Evolutionary conservation across 2,888 invertebrate genomes (phyloP), one percentile per base, ranked within the genome.

Genomic region (Lasius fuliginosus): DNA sequence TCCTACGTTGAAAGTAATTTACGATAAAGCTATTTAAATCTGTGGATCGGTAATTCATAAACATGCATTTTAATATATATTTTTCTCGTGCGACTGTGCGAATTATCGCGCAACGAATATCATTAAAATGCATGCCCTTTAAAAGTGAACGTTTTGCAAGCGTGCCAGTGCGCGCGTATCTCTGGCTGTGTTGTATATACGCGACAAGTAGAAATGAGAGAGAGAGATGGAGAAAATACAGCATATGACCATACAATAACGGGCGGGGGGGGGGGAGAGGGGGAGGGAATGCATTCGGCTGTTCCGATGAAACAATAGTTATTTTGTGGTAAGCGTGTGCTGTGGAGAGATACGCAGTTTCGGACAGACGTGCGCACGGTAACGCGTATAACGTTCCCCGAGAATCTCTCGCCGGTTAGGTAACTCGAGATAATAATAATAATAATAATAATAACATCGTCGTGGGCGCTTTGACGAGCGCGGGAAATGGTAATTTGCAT

Each of bases 221-320:
- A 49, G 1, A 49, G 18, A 42, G 11, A 42, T 36, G 36, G 53
- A 53, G 64, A 46, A 85, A n/a, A n/a, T 18, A 46, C 15, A n/a
- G 69, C 53, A 53, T n/a, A 18, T 27, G 27, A 40, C 73, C 68
- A 69, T 75, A 87, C 90, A 89, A 90, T 85, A 83, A 84, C 56
- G 79, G 83, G 6, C 53, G 53, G n/a, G 3, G 1, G 3, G 33
- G 1, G 30, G 36, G 36, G 23, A 40, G 18, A 8, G n/a, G 18
- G n/a, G 53, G 53, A 53, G 71, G 83, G 60, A 84, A 81, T 84
- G 89, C 83, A 89, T 90, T 87, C 88, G 82, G 85, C 83, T 87
- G 73, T 89, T 56, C 85, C 87, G 79, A 86, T 90, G 90, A 87
- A 90, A 90, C 90, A 82, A 89, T 87, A 88, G 90, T 89, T 90